Evolutionary conservation across 2,797 vertebrate species (phyloP).

Genomic region (Nyctibius grandis): DNA sequence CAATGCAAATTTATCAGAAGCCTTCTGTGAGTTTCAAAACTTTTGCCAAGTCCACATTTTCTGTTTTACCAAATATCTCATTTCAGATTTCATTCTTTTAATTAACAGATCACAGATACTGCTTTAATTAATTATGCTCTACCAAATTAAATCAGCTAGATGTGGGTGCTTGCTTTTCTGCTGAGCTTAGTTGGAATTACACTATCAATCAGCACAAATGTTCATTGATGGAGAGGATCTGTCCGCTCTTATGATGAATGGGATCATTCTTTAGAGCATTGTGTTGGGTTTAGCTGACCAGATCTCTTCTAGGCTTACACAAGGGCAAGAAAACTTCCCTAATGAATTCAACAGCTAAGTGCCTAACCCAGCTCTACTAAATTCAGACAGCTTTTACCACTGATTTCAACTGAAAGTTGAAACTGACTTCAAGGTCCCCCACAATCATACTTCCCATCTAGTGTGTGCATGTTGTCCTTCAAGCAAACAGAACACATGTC

Average conservation of each 20-base stretch:
- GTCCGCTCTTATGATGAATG: not conserved
- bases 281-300: not conserved
- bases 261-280: not conserved
- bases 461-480: not conserved
- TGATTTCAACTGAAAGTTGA: not conserved
- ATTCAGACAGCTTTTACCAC: not conserved
- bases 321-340: not conserved
- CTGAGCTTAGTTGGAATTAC: slow-evolving; percentile 44
- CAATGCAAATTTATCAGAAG: slow-evolving; percentile 49
- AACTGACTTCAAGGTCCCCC: not conserved
- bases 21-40: slow-evolving; percentile 63
- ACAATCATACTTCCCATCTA: not conserved
- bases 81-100: slow-evolving; percentile 69
- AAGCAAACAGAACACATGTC: not conserved
- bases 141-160: slow-evolving; percentile 56
- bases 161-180: slow-evolving; percentile 37
- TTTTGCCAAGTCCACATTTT: slow-evolving; percentile 62
- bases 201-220: slow-evolving; percentile 16
- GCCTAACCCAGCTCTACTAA: not conserved
- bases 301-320: not conserved
- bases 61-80: slow-evolving; percentile 49
- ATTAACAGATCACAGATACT: slow-evolving; percentile 69
- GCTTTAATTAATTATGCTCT: slow-evolving; percentile 66
- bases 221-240: not conserved
- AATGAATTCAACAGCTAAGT: not conserved